Conservation (phyloP, 2,797 vertebrate species). For the Lagorchestes hirsutus region DNA sequence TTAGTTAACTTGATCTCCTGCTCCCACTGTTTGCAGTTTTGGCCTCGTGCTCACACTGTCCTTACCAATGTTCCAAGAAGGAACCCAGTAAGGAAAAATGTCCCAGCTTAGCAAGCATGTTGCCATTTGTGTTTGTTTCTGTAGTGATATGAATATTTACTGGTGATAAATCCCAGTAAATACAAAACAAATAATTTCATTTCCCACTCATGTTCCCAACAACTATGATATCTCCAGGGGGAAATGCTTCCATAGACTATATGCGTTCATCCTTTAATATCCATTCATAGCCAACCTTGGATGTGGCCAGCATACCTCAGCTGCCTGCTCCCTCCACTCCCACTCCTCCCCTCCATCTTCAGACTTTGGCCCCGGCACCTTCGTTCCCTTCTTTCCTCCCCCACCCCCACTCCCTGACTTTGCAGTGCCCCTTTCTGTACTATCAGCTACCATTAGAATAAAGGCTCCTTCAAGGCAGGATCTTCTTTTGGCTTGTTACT, state of each 20-base stretch:
- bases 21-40: neutral
- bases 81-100: neutral
- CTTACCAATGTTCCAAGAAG: neutral
- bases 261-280: neutral
- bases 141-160: no score
- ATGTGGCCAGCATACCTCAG: neutral
- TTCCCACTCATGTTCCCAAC: no score
- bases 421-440: neutral
- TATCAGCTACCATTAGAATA: neutral
- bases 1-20: neutral
- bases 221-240: no score
- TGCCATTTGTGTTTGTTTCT: neutral
- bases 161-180: no score
- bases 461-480: neutral
- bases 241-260: neutral
- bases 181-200: no score
- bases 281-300: neutral
- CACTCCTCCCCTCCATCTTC: neutral
- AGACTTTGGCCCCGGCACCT: neutral
- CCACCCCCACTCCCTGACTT: no score
- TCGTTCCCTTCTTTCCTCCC: no score
- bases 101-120: neutral
- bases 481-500: neutral
- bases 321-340: neutral
- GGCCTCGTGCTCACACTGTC: neutral